Base-by-base conservation (phyloP, 2,888 invertebrate genomes). In the Diabrotica balteata region DNA sequence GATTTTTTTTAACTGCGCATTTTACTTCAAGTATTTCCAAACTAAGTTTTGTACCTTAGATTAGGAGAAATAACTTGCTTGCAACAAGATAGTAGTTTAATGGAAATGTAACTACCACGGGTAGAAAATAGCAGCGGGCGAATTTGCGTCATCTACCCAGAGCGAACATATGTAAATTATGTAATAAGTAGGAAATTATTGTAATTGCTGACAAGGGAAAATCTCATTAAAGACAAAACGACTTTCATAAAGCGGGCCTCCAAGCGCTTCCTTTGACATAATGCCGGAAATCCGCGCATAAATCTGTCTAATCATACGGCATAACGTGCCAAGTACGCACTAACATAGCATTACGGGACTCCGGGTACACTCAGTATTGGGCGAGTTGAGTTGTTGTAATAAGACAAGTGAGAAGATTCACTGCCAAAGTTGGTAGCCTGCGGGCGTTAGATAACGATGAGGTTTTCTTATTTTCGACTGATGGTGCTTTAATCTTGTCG, bases 301-400 rank as follows among this genome's bases (percentile, higher is more conserved):
- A 81, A 82, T 82, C 81, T 81, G 80, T 82, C 82, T 82, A 83
- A 82, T 83, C 82, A 82, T 81, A 80, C 78, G 79, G 79, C 80
- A 80, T 82, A 82, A 82, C 80, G 81, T 82, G 81, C 80, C 80
- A 81, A 83, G 79, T 82, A 82, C 80, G 80, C 81, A 81, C 81
- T 81, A 80, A 81, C 81, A 80, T 77, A 80, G 81, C 74, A 82
- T 82, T 82, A 82, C 76, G 76, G 76, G 76, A 78, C 77, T 70
- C 58, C 66, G 55, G 55, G 60, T 53, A 61, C 44, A 57, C 46
- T 66, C 49, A 66, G 57, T 61, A 66, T 60, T 60, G 59, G 61
- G 57, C 55, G 50, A 61, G 51, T 54, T 59, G 59, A 60, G 49
- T 54, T 59, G 59, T 68, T 79, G 80, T 81, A 80, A 80, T 79